Percentiles rank a stretch among this genome's conserved stretches.
Conservation (phyloP, 1,140 invertebrate species). For the Drosophila lini region DNA sequence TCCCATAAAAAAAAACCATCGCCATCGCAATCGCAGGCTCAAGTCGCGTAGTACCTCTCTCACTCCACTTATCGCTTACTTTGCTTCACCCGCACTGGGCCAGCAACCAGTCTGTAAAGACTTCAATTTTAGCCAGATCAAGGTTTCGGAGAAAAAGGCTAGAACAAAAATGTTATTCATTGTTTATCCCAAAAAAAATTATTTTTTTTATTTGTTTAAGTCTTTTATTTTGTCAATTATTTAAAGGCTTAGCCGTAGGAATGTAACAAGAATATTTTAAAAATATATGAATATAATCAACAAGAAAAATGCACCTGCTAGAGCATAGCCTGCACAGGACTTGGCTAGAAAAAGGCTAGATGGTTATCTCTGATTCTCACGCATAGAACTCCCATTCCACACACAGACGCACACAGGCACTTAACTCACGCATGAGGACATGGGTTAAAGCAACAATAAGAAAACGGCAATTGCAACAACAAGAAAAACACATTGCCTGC, state of each 20-base stretch:
- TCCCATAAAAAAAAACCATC: constrained; percentile 10
- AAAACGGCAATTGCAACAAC: constrained; percentile 18
- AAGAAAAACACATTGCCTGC: constrained; percentile 58
- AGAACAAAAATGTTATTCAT: not conserved
- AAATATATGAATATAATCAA: not conserved
- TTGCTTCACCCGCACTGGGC: constrained; percentile 17
- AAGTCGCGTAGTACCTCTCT: constrained; percentile 21
- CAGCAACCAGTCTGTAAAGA: not conserved
- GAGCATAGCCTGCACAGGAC: not conserved
- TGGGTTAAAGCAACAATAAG: constrained; percentile 18
- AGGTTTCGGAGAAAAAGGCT: not conserved
- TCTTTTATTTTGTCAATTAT: not conserved
- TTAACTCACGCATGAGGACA: constrained; percentile 33
- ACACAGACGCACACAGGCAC: constrained; percentile 16
- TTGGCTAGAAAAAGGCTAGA: constrained; percentile 19
- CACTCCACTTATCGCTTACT: constrained; percentile 16
- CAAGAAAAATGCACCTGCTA: constrained; percentile 3
- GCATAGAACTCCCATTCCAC: constrained; percentile 1
- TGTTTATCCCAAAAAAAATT: not conserved
- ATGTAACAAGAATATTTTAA: not conserved
- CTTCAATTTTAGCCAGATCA: not conserved
- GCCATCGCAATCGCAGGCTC: constrained; percentile 39
- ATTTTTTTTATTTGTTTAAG: not conserved
- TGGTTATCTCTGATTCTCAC: not conserved
- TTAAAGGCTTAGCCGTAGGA: not conserved